Conservation (phyloP, 1,140 invertebrate species). For the Panagrolaimus sp. region DNA sequence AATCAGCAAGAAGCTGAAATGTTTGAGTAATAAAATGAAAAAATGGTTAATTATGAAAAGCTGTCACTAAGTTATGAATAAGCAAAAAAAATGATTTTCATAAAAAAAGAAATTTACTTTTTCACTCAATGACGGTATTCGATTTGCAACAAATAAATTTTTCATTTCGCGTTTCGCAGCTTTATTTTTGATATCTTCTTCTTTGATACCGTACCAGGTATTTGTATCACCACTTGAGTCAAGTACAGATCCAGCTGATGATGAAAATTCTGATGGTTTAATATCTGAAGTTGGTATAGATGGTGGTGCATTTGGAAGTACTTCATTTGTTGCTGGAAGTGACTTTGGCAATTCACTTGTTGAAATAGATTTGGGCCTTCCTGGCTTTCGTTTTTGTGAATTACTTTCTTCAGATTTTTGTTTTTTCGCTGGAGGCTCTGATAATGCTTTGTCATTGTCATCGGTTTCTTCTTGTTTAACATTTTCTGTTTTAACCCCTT, state of each 20-base stretch:
- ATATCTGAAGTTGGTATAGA: neutral
- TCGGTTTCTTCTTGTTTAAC: neutral
- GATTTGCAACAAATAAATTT: constrained; percentile 4
- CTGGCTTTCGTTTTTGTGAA: neutral
- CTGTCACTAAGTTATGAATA: too few species aligned
- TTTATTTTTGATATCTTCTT: constrained; percentile 12
- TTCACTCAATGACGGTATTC: neutral
- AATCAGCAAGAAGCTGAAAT: constrained; percentile 10
- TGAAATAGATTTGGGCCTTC: neutral
- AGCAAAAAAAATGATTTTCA: neutral
- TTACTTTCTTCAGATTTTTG: neutral
- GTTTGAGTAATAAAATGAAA: neutral
- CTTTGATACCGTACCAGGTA: constrained; percentile 1
- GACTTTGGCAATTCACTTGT: too few species aligned
- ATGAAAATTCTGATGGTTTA: neutral
- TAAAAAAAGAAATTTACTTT: neutral
- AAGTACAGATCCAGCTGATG: neutral
- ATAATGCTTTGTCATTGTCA: neutral
- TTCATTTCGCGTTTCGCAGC: neutral
- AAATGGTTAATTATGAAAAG: neutral
- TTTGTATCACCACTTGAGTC: neutral
- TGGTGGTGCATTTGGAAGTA: neutral
- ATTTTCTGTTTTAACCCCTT: neutral
- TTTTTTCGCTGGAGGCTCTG: neutral
- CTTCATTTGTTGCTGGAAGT: too few species aligned